A percentile compares a stretch with the other conserved stretches of the same genome.
Conservation (phyloP, 35 echinoderm and acorn worm genomes). For the Apostichopus japonicus region DNA sequence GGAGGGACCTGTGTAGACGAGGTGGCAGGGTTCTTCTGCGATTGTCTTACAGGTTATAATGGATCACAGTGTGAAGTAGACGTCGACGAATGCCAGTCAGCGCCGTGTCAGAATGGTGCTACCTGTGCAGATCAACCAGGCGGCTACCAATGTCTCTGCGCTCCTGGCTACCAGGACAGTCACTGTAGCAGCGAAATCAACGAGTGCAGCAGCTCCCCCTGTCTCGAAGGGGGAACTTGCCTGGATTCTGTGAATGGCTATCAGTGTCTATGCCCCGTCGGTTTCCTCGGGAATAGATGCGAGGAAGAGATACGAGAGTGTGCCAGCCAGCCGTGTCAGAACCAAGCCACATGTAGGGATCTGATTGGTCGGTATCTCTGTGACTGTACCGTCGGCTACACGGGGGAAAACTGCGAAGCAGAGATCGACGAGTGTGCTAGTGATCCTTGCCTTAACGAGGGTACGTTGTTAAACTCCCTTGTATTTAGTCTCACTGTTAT, state of each 20-base stretch:
- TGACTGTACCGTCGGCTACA: constrained; percentile 62
- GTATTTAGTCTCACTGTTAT: too few species aligned
- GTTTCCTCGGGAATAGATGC: constrained; percentile 50
- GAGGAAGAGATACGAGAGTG: constrained; percentile 62
- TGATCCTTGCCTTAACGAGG: constrained; percentile 74
- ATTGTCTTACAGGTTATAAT: constrained; percentile 64
- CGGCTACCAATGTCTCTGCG: constrained; percentile 51
- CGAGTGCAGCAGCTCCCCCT: constrained; percentile 72
- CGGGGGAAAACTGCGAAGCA: constrained; percentile 71
- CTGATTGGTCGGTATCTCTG: constrained; percentile 63
- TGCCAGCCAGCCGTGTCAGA: constrained; percentile 64
- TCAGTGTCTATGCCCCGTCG: constrained; percentile 46
- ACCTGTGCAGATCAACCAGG: constrained; percentile 37
- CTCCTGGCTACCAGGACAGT: constrained; percentile 26
- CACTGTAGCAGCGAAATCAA: constrained; percentile 58
- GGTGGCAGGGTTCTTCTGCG: constrained; percentile 46
- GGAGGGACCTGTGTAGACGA: constrained; percentile 60
- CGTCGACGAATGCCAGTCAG: constrained; percentile 54
- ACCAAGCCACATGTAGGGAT: constrained; percentile 53
- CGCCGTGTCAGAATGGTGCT: constrained; percentile 52
- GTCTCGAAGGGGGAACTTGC: constrained; percentile 54
- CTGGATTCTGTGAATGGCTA: constrained; percentile 47
- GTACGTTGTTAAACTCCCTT: background rate
- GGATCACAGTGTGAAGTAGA: constrained; percentile 57
- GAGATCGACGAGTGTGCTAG: constrained; percentile 81